A percentile compares a stretch with the other conserved stretches of the same genome.
Evolutionary conservation across 1,140 invertebrate species (phyloP).

Genomic region (Drosophila novamexicana): DNA sequence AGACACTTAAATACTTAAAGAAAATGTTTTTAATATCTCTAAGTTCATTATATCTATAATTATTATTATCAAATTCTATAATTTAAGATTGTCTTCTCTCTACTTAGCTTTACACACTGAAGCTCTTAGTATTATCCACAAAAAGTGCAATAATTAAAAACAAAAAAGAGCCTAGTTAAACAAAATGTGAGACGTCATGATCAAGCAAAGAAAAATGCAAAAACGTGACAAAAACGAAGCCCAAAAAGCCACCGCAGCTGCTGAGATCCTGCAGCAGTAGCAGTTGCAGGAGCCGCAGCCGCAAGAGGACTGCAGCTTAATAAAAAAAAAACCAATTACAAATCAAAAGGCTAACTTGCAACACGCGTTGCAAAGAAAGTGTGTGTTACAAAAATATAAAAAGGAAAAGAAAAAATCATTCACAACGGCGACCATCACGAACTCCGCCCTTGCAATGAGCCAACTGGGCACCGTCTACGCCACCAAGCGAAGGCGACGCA

Average conservation of each 20-base stretch:
- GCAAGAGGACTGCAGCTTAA: constrained; percentile 57
- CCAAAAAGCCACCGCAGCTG: constrained; percentile 51
- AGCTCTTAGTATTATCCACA: too few species aligned
- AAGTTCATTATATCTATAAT: too few species aligned
- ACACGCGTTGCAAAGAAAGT: constrained; percentile 22
- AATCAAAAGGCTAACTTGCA: constrained; percentile 29
- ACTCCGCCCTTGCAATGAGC: constrained; percentile 87
- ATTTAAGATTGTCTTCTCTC: too few species aligned
- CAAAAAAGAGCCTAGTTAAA: constrained; percentile 26
- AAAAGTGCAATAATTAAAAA: constrained; percentile 62
- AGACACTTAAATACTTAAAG: too few species aligned
- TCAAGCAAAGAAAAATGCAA: constrained; percentile 59
- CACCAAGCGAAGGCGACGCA: constrained; percentile 95
- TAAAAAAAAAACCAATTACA: constrained; percentile 64
- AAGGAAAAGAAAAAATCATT: constrained; percentile 69
- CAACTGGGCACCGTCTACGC: constrained; percentile 97
- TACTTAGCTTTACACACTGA: too few species aligned
- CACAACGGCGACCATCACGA: constrained; percentile 84
- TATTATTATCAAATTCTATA: too few species aligned
- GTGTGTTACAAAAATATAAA: constrained; percentile 31
- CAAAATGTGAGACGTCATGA: constrained; percentile 72
- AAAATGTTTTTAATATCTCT: too few species aligned
- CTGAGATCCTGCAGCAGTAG: constrained; percentile 25
- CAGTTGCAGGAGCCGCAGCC: constrained; percentile 45
- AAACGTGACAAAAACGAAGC: constrained; percentile 42